These are phyloP conservation scores for Leiothrix lutea DNA, from an alignment of 2,113 vertebrate species.

Conservation along the genomic window DNA sequence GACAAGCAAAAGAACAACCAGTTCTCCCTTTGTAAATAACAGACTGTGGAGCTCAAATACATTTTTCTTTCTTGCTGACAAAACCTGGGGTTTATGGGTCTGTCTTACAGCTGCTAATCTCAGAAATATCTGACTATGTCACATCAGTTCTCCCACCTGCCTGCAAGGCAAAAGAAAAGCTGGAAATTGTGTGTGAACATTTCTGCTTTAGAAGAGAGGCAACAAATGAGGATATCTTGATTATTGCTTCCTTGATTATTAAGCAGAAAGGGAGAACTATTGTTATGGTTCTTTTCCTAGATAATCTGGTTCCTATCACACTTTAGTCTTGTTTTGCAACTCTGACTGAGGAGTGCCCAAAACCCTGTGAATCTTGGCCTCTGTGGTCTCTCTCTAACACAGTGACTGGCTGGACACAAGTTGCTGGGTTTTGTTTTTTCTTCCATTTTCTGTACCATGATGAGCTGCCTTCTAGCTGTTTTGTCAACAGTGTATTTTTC, in stretches of 20 bases:
- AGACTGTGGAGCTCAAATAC: not conserved
- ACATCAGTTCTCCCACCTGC: not conserved
- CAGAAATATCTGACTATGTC: not conserved
- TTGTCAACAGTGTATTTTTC: not conserved
- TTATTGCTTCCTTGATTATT: not conserved
- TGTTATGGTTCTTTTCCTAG: not conserved
- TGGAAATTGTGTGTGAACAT: not conserved
- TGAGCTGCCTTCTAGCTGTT: not conserved
- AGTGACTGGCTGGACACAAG: not conserved
- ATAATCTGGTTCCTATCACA: not conserved
- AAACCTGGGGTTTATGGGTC: not conserved
- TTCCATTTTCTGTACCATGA: not conserved
- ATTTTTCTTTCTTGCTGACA: not conserved
- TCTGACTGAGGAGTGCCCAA: not conserved
- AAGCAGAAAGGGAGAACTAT: not conserved
- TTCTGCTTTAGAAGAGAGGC: not conserved
- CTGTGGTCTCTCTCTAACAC: not conserved
- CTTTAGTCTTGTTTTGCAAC: not conserved
- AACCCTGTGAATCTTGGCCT: not conserved
- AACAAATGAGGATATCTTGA: not conserved
- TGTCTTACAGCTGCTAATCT: not conserved
- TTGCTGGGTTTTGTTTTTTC: not conserved
- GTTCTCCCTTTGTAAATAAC: slow-evolving; percentile 1
- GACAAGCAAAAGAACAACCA: not conserved
- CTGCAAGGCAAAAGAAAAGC: not conserved